Conservation (phyloP, 2,113 vertebrate genomes). For the Syrrhaptes paradoxus region DNA sequence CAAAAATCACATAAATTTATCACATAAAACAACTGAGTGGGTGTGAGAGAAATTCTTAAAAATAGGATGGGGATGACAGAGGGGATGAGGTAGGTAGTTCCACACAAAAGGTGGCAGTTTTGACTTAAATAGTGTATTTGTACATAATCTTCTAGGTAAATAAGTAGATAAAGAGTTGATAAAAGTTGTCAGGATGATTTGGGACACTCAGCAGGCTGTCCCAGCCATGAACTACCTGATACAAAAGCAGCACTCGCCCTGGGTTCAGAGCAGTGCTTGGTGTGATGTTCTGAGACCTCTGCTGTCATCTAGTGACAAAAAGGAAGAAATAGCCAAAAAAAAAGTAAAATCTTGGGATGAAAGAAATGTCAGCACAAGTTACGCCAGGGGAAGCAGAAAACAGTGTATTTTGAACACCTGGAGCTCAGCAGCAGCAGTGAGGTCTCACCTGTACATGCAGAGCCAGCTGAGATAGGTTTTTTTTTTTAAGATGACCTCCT, state of each 20-base stretch:
- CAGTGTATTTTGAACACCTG: neutral
- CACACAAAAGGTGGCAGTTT: neutral
- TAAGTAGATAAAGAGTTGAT: neutral
- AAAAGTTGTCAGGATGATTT: neutral
- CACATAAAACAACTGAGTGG: neutral
- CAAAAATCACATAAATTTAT: neutral
- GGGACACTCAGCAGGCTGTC: neutral
- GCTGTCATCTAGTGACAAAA: slow-evolving; percentile 61
- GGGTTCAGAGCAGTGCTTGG: neutral
- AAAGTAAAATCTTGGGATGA: neutral
- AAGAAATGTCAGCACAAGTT: neutral
- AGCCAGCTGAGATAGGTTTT: neutral
- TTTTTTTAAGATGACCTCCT: neutral
- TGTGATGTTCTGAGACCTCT: slow-evolving; percentile 18
- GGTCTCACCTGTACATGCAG: neutral
- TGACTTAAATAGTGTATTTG: neutral
- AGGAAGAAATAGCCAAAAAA: neutral
- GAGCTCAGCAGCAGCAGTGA: neutral
- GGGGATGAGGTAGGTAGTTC: neutral
- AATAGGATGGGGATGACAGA: neutral
- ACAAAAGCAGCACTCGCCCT: neutral
- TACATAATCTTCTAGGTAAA: neutral
- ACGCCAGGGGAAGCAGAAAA: neutral
- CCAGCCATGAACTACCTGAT: neutral
- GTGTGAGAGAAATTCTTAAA: neutral